Percentiles rank a stretch among this genome's conserved stretches.
Conservation (phyloP, 2,113 vertebrate genomes). For the Rhynchomys soricoides region DNA sequence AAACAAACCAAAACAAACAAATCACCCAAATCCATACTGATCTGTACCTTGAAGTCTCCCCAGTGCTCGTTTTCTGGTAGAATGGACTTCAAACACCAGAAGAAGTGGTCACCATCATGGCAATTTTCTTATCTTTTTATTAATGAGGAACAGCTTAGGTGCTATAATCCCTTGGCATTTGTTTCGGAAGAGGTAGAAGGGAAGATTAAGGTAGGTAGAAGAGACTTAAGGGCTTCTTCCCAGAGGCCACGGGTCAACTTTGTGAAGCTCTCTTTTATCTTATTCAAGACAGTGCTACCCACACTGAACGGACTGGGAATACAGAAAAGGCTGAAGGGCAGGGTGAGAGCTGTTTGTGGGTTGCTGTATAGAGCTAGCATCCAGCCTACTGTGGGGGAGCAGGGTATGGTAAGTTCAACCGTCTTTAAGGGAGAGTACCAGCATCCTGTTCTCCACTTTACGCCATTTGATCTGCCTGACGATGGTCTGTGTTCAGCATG, state of each 20-base stretch:
- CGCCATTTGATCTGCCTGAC: neutral
- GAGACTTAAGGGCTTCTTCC: neutral
- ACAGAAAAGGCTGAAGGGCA: neutral
- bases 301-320: neutral
- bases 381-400: neutral
- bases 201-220: neutral
- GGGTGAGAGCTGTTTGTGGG: neutral
- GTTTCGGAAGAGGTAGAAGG: neutral
- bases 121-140: neutral
- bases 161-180: slow-evolving; percentile 10
- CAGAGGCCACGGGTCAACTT: neutral
- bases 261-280: slow-evolving; percentile 24
- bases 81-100: neutral
- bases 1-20: neutral
- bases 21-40: neutral
- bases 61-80: neutral
- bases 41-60: neutral
- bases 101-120: neutral
- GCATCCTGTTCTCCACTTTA: neutral
- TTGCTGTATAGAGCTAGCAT: neutral
- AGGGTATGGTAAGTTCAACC: neutral
- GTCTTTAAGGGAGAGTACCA: neutral
- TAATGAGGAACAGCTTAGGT: neutral
- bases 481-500: neutral
- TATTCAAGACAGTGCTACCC: neutral